A percentile compares a stretch with the other conserved stretches of the same genome.
phyloP scores from a whole-genome alignment of 2,888 invertebrate species.

The Sericinus montela region DNA sequence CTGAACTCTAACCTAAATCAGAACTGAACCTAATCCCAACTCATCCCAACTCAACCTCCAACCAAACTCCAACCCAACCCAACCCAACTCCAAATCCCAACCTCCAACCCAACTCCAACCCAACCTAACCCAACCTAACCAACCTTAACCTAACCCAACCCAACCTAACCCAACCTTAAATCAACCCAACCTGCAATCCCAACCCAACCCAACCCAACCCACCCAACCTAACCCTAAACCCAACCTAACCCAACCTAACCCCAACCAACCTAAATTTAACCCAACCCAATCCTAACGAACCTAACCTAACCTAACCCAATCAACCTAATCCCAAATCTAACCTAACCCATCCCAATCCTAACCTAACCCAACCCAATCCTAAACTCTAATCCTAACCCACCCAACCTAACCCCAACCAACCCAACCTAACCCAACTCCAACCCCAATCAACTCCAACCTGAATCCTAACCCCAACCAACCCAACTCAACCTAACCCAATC shows the following conservation, averaged over 20 bases:
- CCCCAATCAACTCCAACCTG: constrained; percentile 21
- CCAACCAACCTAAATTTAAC: constrained; percentile 22
- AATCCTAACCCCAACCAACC: too few relatives aligned
- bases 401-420: too few relatives aligned
- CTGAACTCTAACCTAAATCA: constrained; percentile 18
- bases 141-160: constrained; percentile 20
- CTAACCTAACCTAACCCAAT: constrained; percentile 25
- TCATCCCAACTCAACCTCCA: too few relatives aligned
- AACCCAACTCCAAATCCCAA: too few relatives aligned
- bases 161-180: constrained; percentile 22
- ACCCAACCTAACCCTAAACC: constrained; percentile 10
- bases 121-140: too few relatives aligned
- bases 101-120: too few relatives aligned
- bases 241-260: constrained; percentile 21
- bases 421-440: neutral
- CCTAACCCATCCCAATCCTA: constrained; percentile 24
- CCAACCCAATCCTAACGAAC: constrained; percentile 24
- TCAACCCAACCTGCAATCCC: too few relatives aligned
- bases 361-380: constrained; percentile 22
- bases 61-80: too few relatives aligned
- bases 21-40: constrained; percentile 20
- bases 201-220: constrained; percentile 19
- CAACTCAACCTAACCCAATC: too few relatives aligned
- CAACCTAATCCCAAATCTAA: too few relatives aligned
- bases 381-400: constrained; percentile 22